Conservation (phyloP, 2,888 invertebrate species). For the Herminia tarsipennalis region DNA sequence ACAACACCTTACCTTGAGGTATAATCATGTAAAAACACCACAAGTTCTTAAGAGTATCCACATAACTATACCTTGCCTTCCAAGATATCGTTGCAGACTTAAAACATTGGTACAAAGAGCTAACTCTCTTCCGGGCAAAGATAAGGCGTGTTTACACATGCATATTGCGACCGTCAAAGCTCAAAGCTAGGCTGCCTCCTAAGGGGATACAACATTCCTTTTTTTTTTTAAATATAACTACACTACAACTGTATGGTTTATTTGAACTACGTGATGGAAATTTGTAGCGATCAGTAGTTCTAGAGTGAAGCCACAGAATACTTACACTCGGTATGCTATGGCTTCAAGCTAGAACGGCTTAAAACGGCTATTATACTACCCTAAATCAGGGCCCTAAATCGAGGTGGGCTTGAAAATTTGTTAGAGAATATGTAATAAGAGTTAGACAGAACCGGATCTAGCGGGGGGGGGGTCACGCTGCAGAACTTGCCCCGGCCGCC, state of each 20-base stretch:
- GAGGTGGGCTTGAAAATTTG: too few species aligned
- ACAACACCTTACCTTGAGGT: too few species aligned
- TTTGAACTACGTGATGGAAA: constrained; percentile 32
- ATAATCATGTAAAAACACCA: too few species aligned
- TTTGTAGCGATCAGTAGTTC: constrained; percentile 7
- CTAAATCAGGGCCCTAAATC: too few species aligned
- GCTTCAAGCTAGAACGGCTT: too few species aligned
- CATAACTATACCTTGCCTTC: not conserved
- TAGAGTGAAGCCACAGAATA: too few species aligned
- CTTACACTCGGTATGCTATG: not conserved
- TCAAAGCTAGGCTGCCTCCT: constrained; percentile 51
- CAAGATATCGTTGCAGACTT: constrained; percentile 21
- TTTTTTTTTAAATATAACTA: constrained; percentile 27
- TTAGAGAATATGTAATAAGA: too few species aligned
- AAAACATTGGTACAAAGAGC: constrained; percentile 40
- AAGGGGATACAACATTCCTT: constrained; percentile 48
- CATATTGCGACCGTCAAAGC: constrained; percentile 62
- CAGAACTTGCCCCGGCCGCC: too few species aligned
- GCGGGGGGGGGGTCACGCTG: too few species aligned
- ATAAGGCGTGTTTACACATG: constrained; percentile 62
- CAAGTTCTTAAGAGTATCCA: not conserved
- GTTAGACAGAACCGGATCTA: too few species aligned
- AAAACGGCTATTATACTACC: too few species aligned
- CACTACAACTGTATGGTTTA: constrained; percentile 20
- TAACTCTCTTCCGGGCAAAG: constrained; percentile 50